Conservation (phyloP, 2,888 invertebrate genomes). For the Eulithis testata region DNA sequence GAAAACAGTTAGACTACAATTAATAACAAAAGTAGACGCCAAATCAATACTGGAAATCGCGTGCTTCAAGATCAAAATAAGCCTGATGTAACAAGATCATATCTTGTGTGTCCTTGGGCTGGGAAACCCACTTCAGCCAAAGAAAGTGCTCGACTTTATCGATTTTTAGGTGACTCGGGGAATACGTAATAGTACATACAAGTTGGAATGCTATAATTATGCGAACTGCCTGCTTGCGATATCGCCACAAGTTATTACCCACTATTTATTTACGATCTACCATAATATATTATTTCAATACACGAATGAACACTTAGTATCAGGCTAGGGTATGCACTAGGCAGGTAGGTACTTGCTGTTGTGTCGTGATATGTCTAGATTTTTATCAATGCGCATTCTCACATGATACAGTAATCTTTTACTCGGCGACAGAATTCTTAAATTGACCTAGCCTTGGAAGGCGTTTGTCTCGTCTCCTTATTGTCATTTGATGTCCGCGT, state of each 20-base stretch:
- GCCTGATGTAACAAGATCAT: background rate
- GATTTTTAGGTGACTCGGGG: conserved; percentile 28
- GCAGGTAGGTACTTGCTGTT: background rate
- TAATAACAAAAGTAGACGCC: background rate
- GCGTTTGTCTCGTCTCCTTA: conserved; percentile 42
- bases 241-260: conserved; percentile 26
- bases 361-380: conserved; percentile 10
- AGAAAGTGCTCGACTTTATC: conserved; percentile 28
- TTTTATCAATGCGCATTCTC: conserved; percentile 28
- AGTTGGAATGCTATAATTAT: conserved; percentile 20
- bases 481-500: conserved; percentile 36
- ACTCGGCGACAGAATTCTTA: conserved; percentile 42
- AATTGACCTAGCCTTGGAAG: conserved; percentile 57
- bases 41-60: conserved; percentile 15
- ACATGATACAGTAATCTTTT: conserved; percentile 25
- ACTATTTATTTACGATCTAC: background rate
- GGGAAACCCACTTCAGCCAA: conserved; percentile 19
- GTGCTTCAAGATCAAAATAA: conserved; percentile 15
- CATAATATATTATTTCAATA: conserved; percentile 2
- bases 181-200: conserved; percentile 10
- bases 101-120: conserved; percentile 19
- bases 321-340: background rate
- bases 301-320: conserved; percentile 9
- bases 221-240: conserved; percentile 24
- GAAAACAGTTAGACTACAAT: conserved; percentile 11